phyloP scores from a whole-genome alignment of 2,113 vertebrate genomes.

The Dipodomys ordii region DNA sequence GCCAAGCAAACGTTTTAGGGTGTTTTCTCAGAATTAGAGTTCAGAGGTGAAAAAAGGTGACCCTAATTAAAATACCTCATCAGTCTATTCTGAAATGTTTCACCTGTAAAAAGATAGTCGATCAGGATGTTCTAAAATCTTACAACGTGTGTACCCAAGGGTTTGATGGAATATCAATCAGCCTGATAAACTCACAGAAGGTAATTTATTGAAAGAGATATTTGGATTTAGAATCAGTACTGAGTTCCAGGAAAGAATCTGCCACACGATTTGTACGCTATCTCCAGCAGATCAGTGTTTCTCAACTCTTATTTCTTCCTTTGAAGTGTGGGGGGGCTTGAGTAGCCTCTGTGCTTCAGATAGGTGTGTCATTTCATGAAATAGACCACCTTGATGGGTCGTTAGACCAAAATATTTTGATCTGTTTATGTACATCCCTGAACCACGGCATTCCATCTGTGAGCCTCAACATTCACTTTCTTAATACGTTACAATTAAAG shows the following conservation, averaged over 20 bases:
- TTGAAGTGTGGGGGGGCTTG: neutral
- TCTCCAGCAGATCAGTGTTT: conserved; percentile 1
- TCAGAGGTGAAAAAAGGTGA: conserved; percentile 78
- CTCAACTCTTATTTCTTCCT: neutral
- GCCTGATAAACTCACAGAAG: conserved; percentile 15
- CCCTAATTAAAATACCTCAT: conserved; percentile 63
- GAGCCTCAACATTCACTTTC: conserved; percentile 6
- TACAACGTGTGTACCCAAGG: neutral
- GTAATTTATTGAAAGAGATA: conserved; percentile 1
- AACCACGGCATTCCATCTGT: neutral
- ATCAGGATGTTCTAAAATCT: conserved; percentile 46
- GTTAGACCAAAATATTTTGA: conserved; percentile 43
- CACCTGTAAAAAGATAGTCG: conserved; percentile 64
- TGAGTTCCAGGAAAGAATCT: conserved; percentile 1
- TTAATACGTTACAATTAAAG: conserved; percentile 1
- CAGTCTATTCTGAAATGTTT: conserved; percentile 69
- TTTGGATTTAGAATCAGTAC: neutral
- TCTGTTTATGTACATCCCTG: conserved; percentile 20
- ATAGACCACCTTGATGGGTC: conserved; percentile 21
- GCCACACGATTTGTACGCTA: neutral
- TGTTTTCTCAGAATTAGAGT: conserved; percentile 81
- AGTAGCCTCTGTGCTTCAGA: neutral
- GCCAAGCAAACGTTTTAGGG: conserved; percentile 80
- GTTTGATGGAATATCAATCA: conserved; percentile 46
- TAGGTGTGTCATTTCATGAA: conserved; percentile 27